A percentile compares a stretch with the other conserved stretches of the same genome.
Conservation (phyloP, 2,113 vertebrate species). For the Marcusenius ussheri region DNA sequence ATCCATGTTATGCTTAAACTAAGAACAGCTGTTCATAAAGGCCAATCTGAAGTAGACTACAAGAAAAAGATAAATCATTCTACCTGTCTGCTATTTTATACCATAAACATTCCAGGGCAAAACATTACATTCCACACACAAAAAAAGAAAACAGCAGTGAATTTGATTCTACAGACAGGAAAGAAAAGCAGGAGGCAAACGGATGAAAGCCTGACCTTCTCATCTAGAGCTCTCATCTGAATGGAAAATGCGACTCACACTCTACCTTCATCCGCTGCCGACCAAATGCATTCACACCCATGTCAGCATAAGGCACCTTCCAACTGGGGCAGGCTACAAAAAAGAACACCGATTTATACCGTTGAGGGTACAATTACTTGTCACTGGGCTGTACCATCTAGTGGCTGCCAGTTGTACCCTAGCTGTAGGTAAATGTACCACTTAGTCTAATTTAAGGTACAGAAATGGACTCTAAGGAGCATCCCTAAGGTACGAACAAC, state of each 20-base stretch:
- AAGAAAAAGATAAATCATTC: not conserved
- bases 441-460: not conserved
- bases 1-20: not conserved
- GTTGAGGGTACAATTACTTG: not conserved
- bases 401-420: not conserved
- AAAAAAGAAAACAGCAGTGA: not conserved
- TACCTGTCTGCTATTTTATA: not conserved
- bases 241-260: not conserved
- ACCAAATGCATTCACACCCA: constrained; percentile 2
- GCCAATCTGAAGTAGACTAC: not conserved
- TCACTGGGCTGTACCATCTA: not conserved
- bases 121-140: constrained; percentile 1
- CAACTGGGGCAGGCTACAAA: not conserved
- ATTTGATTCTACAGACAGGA: not conserved
- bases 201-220: constrained; percentile 10
- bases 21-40: not conserved
- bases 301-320: not conserved
- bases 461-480: not conserved
- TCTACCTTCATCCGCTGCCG: not conserved
- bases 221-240: not conserved
- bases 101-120: not conserved
- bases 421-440: not conserved
- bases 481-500: not conserved
- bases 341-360: not conserved
- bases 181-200: not conserved